Evolutionary conservation across 2,113 vertebrate species (phyloP).

Genomic region (Thalassarche chlororhynchos): DNA sequence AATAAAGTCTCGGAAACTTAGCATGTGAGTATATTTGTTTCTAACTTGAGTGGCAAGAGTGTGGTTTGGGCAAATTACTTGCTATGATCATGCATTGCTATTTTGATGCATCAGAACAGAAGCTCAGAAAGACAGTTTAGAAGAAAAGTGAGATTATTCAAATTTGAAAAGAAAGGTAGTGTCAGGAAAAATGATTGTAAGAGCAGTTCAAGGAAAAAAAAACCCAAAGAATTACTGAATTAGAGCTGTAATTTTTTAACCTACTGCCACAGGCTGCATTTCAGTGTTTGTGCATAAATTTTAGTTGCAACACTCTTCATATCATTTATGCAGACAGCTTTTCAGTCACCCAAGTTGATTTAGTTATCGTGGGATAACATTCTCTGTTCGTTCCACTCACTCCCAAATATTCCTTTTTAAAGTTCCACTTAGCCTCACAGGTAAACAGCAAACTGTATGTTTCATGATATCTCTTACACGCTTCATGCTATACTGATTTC

Average conservation of each 20-base stretch:
- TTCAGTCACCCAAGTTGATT: background rate
- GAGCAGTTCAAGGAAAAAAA: background rate
- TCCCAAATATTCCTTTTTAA: background rate
- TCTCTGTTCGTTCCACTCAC: background rate
- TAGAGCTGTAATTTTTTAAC: conserved; percentile 12
- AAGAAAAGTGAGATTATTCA: background rate
- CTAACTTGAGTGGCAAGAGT: background rate
- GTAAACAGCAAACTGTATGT: background rate
- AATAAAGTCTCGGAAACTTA: background rate
- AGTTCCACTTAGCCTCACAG: background rate
- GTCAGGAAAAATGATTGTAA: conserved; percentile 15
- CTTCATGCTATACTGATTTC: background rate
- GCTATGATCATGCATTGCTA: background rate
- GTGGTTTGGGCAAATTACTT: background rate
- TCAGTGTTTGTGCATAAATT: background rate
- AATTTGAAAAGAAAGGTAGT: background rate
- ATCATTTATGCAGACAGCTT: background rate
- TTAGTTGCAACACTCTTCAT: background rate
- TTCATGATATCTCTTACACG: background rate
- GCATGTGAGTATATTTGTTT: background rate
- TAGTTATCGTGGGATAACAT: background rate
- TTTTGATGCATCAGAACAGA: background rate
- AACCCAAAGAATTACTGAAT: background rate
- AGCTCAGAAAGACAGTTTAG: background rate
- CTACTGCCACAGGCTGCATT: background rate